These are phyloP conservation scores for Larimichthys polyactis DNA, from an alignment of 2,113 vertebrate genomes.

Conservation along the genomic window DNA sequence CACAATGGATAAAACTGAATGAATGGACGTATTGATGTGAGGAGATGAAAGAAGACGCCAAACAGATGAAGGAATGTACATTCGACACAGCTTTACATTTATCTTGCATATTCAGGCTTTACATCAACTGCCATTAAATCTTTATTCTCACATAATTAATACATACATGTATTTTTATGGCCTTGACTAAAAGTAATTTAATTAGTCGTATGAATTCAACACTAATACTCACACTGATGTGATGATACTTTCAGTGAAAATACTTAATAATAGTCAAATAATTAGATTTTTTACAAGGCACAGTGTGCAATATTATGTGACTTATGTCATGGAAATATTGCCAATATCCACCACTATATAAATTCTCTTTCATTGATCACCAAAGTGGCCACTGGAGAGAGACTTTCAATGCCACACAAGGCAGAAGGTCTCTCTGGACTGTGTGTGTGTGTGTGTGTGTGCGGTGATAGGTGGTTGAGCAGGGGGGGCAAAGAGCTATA, in stretches of 20 bases:
- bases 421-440: slow-evolving; percentile 48
- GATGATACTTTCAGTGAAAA: slow-evolving; percentile 23
- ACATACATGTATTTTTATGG: neutral
- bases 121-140: slow-evolving; percentile 30
- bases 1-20: slow-evolving; percentile 65
- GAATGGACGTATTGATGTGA: slow-evolving; percentile 74
- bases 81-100: slow-evolving; percentile 66
- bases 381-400: slow-evolving; percentile 82
- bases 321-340: slow-evolving; percentile 71
- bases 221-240: slow-evolving; percentile 12
- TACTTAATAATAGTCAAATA: slow-evolving; percentile 31
- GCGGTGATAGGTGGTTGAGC: neutral
- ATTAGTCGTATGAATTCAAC: slow-evolving; percentile 24
- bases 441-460: slow-evolving; percentile 32
- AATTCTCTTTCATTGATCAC: slow-evolving; percentile 79
- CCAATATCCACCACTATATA: slow-evolving; percentile 75
- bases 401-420: slow-evolving; percentile 73
- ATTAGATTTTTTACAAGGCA: slow-evolving; percentile 57
- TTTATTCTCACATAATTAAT: neutral
- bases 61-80: slow-evolving; percentile 62
- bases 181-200: slow-evolving; percentile 18
- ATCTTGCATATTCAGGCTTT: slow-evolving; percentile 44
- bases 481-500: slow-evolving; percentile 69
- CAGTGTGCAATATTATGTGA: slow-evolving; percentile 58
- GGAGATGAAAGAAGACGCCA: slow-evolving; percentile 69